Evolutionary conservation across 2,888 invertebrate genomes (phyloP).

Genomic region (Drosophila greeni): DNA sequence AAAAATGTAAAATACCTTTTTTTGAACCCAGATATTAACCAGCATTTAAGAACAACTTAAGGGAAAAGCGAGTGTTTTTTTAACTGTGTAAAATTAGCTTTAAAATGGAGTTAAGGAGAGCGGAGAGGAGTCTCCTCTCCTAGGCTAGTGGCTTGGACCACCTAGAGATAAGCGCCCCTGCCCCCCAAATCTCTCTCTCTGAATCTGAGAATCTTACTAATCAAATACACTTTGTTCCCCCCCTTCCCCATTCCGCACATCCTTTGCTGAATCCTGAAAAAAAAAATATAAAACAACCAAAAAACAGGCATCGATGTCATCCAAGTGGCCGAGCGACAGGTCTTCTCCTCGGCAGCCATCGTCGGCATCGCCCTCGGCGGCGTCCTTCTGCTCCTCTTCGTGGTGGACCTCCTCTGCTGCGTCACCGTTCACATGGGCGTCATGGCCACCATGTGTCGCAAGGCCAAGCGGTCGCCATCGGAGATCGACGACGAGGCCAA

Average conservation of each 20-base stretch:
- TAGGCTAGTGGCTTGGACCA: slow-evolving; percentile 16
- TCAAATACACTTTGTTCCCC: slow-evolving; percentile 38
- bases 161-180: slow-evolving; percentile 16
- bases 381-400: slow-evolving; percentile 87
- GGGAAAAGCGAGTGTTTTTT: slow-evolving; percentile 20
- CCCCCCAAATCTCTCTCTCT: background rate
- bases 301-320: slow-evolving; percentile 76
- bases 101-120: slow-evolving; percentile 17
- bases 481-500: slow-evolving; percentile 88
- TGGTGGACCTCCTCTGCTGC: slow-evolving; percentile 92
- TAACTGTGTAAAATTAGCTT: slow-evolving; percentile 27
- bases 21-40: slow-evolving; percentile 18
- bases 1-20: slow-evolving; percentile 65
- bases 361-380: slow-evolving; percentile 92
- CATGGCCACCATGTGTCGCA: slow-evolving; percentile 84
- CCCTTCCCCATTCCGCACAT: slow-evolving; percentile 6
- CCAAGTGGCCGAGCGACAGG: slow-evolving; percentile 75
- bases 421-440: slow-evolving; percentile 83
- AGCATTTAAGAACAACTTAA: slow-evolving; percentile 22
- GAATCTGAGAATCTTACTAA: slow-evolving; percentile 57
- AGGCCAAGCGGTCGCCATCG: slow-evolving; percentile 78
- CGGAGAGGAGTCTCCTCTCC: slow-evolving; percentile 19
- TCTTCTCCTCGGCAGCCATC: slow-evolving; percentile 82
- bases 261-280: background rate
- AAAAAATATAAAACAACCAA: slow-evolving; percentile 1